Conservation (phyloP, 2,797 vertebrate species). For the Lycodopsis pacificus region DNA sequence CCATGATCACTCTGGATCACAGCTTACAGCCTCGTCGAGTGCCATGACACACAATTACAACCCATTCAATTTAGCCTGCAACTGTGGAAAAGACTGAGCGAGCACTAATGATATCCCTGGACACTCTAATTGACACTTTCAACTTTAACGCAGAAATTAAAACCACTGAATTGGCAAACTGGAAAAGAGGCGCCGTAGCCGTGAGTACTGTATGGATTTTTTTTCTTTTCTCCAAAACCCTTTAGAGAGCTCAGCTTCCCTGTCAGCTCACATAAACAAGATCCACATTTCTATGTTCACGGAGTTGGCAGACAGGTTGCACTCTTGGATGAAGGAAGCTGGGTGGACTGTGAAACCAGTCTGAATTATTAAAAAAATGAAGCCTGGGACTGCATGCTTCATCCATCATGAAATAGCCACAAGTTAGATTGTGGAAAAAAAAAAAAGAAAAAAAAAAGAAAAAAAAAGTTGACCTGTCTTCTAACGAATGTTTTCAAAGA, state of each 20-base stretch:
- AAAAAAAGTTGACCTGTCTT: background rate
- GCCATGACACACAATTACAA: conserved; percentile 65
- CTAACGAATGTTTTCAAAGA: conserved; percentile 8
- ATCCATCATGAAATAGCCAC: conserved; percentile 20
- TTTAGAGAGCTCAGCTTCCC: conserved; percentile 17
- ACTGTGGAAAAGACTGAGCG: conserved; percentile 57
- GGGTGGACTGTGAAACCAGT: conserved; percentile 13
- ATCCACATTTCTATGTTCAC: conserved; percentile 22
- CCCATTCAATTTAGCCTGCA: conserved; percentile 63
- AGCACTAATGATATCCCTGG: conserved; percentile 66
- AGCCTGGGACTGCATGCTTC: conserved; percentile 7
- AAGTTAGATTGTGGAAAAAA: conserved; percentile 3
- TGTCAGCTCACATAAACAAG: conserved; percentile 47
- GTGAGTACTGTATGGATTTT: conserved; percentile 28
- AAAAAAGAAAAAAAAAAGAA: background rate
- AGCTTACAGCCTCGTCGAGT: conserved; percentile 52
- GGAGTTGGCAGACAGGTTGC: conserved; percentile 32
- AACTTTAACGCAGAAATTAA: conserved; percentile 67
- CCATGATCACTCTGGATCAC: conserved; percentile 56
- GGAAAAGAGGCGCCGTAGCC: conserved; percentile 27
- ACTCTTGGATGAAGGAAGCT: conserved; percentile 20
- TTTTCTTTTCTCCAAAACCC: conserved; percentile 3
- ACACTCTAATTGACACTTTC: conserved; percentile 69
- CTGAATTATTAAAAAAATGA: conserved; percentile 27
- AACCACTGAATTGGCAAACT: conserved; percentile 71